Percentiles rank a stretch among this genome's conserved stretches.
These are phyloP conservation scores for Phyllotreta striolata DNA, from an alignment of 2,888 invertebrate species.

Conservation along the genomic window DNA sequence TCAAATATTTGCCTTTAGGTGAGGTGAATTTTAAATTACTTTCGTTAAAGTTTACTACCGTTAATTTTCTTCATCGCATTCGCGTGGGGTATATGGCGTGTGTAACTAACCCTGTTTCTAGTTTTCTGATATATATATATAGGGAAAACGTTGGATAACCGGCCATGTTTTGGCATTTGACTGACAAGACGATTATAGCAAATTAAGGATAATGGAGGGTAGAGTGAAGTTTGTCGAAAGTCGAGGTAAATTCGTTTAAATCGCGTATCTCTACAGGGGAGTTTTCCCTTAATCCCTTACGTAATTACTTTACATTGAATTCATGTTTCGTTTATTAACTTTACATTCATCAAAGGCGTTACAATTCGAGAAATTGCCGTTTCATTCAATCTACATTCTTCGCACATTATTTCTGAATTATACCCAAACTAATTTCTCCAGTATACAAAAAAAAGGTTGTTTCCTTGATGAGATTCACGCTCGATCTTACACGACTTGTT, in stretches of 20 bases:
- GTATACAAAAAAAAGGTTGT: no score
- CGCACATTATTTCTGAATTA: no score
- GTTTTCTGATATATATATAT: conserved; percentile 8
- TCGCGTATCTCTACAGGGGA: conserved; percentile 1
- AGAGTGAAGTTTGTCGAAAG: conserved; percentile 18
- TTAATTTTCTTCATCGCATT: neutral
- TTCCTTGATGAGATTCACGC: no score
- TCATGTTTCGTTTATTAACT: conserved; percentile 2
- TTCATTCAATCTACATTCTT: no score
- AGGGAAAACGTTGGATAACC: conserved; percentile 16
- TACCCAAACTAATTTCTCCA: no score
- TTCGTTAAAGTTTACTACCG: neutral
- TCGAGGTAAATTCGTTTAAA: neutral
- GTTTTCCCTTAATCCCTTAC: conserved; percentile 1
- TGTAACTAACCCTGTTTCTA: conserved; percentile 13
- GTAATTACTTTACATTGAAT: conserved; percentile 10
- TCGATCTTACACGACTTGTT: no score
- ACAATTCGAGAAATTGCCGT: no score
- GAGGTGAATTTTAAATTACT: conserved; percentile 3
- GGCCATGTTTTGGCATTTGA: conserved; percentile 20
- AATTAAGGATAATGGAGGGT: conserved; percentile 8
- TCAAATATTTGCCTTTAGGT: no score
- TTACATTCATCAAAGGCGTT: neutral
- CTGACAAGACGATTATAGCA: conserved; percentile 24
- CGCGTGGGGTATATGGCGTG: conserved; percentile 12